Evolutionary conservation across 1,140 invertebrate species (phyloP).

Genomic region (Macrosteles quadrilineatus): DNA sequence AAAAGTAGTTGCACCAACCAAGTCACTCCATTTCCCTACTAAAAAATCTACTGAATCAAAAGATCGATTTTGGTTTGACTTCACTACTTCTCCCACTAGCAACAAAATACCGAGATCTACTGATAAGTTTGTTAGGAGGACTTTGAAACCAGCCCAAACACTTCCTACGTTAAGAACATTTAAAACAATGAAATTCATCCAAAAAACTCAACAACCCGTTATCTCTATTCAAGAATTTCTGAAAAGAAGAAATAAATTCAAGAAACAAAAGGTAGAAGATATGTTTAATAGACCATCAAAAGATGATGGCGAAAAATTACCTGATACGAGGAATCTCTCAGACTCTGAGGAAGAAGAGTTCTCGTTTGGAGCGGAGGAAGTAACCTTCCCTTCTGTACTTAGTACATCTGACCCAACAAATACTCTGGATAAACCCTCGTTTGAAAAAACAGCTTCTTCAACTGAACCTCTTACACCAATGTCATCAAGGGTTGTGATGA

Average conservation of each 20-base stretch:
- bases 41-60: too few relatives aligned
- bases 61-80: too few relatives aligned
- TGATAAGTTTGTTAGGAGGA: neutral
- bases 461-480: too few relatives aligned
- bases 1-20: neutral
- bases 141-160: neutral
- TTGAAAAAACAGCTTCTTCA: too few relatives aligned
- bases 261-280: neutral
- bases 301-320: too few relatives aligned
- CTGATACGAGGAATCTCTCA: neutral
- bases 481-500: too few relatives aligned
- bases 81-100: neutral
- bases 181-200: conserved; percentile 7
- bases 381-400: neutral
- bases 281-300: neutral
- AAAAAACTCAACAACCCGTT: neutral
- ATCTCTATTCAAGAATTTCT: conserved; percentile 1
- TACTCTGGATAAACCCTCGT: too few relatives aligned
- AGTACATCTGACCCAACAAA: too few relatives aligned
- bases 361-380: neutral
- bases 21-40: too few relatives aligned
- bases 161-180: neutral
- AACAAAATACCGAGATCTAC: neutral
- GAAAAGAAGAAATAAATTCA: neutral
- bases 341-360: neutral